Percentiles rank a stretch among this genome's conserved stretches.
phyloP scores from a whole-genome alignment of 1,140 invertebrate species.

The Drosophila watanabei region DNA sequence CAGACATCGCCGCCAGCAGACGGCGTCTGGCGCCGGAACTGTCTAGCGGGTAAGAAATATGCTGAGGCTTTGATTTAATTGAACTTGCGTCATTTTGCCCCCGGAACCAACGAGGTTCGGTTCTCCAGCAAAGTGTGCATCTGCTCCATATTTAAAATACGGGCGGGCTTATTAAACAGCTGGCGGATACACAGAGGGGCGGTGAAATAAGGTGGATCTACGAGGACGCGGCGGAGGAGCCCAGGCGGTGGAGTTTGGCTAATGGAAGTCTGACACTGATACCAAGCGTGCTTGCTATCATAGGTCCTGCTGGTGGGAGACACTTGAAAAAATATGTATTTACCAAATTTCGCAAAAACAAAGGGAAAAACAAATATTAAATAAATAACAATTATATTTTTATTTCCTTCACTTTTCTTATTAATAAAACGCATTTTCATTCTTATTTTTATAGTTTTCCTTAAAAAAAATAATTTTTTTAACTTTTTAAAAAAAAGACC shows the following conservation, averaged over 20 bases:
- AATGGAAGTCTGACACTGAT: conserved; percentile 55
- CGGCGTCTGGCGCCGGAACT: conserved; percentile 81
- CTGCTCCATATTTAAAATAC: conserved; percentile 73
- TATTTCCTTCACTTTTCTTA: too few relatives aligned
- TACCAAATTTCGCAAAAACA: background rate
- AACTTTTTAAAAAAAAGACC: background rate
- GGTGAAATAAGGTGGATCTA: background rate
- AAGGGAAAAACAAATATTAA: too few relatives aligned
- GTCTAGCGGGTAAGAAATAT: conserved; percentile 84
- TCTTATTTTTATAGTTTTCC: background rate
- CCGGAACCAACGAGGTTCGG: background rate
- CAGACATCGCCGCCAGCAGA: conserved; percentile 76
- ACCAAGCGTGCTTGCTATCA: conserved; percentile 5
- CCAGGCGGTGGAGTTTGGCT: conserved; percentile 29
- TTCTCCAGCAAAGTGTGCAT: conserved; percentile 37
- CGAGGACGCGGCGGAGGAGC: background rate
- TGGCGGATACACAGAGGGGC: conserved; percentile 8
- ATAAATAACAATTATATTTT: background rate
- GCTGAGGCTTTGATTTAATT: conserved; percentile 80
- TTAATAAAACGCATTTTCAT: too few relatives aligned
- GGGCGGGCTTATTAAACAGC: conserved; percentile 71
- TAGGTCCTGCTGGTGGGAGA: background rate
- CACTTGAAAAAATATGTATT: conserved; percentile 2
- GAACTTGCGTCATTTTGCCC: conserved; percentile 61
- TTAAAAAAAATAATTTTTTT: background rate